phyloP scores from a whole-genome alignment of 2,113 vertebrate genomes.

The Pantherophis guttatus region DNA sequence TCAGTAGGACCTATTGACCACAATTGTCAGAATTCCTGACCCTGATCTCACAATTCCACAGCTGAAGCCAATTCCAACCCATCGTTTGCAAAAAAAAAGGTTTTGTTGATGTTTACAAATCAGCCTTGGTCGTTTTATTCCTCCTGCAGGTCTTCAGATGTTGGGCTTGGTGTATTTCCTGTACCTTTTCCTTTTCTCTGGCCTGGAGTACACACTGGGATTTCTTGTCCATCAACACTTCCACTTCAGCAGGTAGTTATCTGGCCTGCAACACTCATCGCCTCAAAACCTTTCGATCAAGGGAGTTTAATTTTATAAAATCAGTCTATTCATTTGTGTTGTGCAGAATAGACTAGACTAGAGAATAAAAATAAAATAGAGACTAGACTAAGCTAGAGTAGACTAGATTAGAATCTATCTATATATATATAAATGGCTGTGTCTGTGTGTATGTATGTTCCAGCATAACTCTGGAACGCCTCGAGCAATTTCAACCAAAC shows the following conservation, averaged over 20 bases:
- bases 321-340: not conserved
- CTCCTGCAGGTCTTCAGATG: conserved; percentile 69
- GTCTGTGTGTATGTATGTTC: too few relatives aligned
- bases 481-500: too few relatives aligned
- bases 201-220: conserved; percentile 90
- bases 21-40: not conserved
- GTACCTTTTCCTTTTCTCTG: conserved; percentile 95
- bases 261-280: not conserved
- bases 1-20: not conserved
- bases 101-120: not conserved
- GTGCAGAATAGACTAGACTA: not conserved
- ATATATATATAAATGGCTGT: too few relatives aligned
- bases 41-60: not conserved
- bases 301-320: not conserved
- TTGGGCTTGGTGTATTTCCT: conserved; percentile 88
- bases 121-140: not conserved
- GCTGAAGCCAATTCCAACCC: too few relatives aligned
- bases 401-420: too few relatives aligned
- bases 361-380: too few relatives aligned
- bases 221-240: conserved; percentile 95
- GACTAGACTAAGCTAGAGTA: too few relatives aligned
- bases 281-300: not conserved
- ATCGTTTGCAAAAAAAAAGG: not conserved
- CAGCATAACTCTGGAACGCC: too few relatives aligned
- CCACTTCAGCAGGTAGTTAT: conserved; percentile 85